Conservation (phyloP, 2,113 vertebrate genomes). For the Lonchura striata region DNA sequence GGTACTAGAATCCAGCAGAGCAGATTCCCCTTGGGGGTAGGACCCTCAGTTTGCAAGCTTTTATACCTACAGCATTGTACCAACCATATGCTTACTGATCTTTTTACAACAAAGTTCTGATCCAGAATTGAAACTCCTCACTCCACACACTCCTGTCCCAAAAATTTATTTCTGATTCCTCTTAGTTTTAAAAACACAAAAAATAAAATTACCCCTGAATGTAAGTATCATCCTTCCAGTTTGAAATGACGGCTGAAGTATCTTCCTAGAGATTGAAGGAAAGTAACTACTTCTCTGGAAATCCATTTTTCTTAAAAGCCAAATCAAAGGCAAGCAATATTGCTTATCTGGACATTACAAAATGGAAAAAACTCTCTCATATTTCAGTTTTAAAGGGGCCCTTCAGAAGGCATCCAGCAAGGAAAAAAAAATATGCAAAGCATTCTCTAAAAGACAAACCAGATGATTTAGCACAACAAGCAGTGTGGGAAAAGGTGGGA, state of each 20-base stretch:
- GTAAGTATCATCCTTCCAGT: background rate
- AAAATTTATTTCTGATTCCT: background rate
- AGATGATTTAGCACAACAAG: background rate
- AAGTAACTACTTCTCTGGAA: background rate
- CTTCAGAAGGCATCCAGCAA: background rate
- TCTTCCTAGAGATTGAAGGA: background rate
- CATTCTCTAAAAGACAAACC: background rate
- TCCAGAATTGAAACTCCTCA: background rate
- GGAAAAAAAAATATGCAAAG: background rate
- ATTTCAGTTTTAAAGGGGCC: background rate
- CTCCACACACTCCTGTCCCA: fast-evolving
- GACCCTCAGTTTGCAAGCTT: background rate
- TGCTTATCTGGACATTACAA: background rate
- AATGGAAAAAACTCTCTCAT: background rate
- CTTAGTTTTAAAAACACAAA: background rate
- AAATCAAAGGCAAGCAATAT: background rate
- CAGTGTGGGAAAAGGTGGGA: background rate
- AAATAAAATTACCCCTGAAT: background rate
- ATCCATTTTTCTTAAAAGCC: background rate
- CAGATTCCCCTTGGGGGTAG: background rate
- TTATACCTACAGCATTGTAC: background rate
- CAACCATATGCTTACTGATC: background rate
- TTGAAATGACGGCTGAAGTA: background rate
- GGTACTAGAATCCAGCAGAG: background rate
- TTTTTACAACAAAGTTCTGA: background rate